Evolutionary conservation across 2,888 invertebrate genomes (phyloP), one percentile per base, ranked within the genome.

Genomic region (Pachliopta kotzebuea): DNA sequence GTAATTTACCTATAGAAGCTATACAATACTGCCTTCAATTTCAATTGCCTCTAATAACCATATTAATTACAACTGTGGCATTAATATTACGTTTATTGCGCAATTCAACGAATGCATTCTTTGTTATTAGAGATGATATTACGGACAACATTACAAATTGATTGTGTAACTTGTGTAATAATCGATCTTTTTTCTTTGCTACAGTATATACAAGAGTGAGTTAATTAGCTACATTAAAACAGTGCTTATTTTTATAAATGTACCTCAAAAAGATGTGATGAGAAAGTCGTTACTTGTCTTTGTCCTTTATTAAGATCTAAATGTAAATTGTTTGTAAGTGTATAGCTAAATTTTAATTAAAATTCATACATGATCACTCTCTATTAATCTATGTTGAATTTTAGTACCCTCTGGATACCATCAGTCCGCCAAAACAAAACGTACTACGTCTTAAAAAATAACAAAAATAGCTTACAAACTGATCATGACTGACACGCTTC

Each of bases 391-490:
- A 62, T 66, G 56, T 50, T 62, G 53, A 50, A 72, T 77, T n/a
- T 78, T 75, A 76, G 75, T 76, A 77, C 70, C 66, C 69, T 81
- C 82, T 85, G 84, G 81, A 77, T 76, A 83, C 72, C 74, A 74
- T 85, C 82, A 82, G 67, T 69, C 63, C 65, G 69, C 62, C 67
- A 69, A 72, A 74, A 73, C 74, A 73, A 71, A 70, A 70, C 71
- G 74, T 71, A 76, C 71, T 75, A 74, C 74, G 75, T 73, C 69
- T 69, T 68, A 66, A 68, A n/a, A 45, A 71, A 76, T 74, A 79
- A 80, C 79, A 76, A 81, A 84, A 85, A 83, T 83, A 86, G 78
- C 74, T 21, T 20, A 66, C 69, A 72, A 76, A 74, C 72, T 79
- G 78, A 78, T 77, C 75, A 76, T 59, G 60, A 60, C 62, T 70